Evolutionary conservation across 2,888 invertebrate genomes (phyloP).

Genomic region (Hipparchia semele): DNA sequence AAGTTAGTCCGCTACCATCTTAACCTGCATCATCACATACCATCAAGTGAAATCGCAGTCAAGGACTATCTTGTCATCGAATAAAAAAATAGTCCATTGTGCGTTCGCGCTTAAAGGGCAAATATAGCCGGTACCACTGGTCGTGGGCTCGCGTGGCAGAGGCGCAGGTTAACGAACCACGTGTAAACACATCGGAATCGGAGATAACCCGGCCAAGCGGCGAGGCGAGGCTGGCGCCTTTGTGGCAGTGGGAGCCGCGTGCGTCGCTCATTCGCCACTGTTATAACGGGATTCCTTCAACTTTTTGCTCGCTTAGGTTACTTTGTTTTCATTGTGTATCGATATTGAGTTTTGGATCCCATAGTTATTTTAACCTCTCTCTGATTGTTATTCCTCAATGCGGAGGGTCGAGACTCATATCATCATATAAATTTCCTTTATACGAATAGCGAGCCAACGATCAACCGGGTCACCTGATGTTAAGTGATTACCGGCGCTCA

Average conservation of each 20-base stretch:
- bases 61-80: no score
- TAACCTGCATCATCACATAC: no score
- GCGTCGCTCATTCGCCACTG: constrained; percentile 5
- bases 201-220: constrained; percentile 31
- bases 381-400: background rate
- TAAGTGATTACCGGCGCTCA: no score
- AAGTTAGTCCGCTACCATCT: no score
- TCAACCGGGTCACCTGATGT: no score
- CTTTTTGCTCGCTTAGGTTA: constrained; percentile 9
- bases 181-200: constrained; percentile 55
- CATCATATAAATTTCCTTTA: no score
- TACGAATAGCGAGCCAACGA: no score
- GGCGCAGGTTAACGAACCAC: constrained; percentile 68
- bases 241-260: background rate
- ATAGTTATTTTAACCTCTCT: background rate
- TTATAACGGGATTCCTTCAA: constrained; percentile 14
- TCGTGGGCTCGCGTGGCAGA: background rate
- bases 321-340: constrained; percentile 2
- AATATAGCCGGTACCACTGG: constrained; percentile 7
- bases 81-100: background rate
- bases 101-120: constrained; percentile 1
- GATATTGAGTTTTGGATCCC: constrained; percentile 11
- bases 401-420: no score
- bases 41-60: no score
- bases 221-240: constrained; percentile 2